Evolutionary conservation across 2,888 invertebrate genomes (phyloP), one percentile per base, ranked within the genome.

Genomic region (Eurytoma californica): DNA sequence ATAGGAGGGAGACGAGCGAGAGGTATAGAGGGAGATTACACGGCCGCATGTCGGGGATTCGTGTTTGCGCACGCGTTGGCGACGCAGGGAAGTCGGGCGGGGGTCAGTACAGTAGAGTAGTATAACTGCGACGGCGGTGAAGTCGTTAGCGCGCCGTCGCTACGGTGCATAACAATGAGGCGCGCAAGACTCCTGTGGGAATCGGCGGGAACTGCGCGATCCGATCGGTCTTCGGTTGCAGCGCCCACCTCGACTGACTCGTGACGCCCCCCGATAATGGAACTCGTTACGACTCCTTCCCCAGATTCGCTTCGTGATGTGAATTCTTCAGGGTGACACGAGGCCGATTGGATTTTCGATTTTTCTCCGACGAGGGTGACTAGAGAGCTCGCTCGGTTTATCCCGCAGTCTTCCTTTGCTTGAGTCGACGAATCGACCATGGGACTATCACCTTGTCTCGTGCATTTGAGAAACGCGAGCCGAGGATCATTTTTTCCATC

Each of bases 111-210:
- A 24, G 24, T 24, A 24, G 1, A 2, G 24, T 24, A n/a, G n/a
- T n/a, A n/a, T n/a, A n/a, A 24, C 24, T 2, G 24, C 20, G 57
- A 13, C 30, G 30, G 20, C 61, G 68, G 68, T 60, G 76, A 83
- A 83, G 83, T 85, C 84, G 84, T 85, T 85, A 84, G 84, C 82
- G 79, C 82, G 69, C 79, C 82, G 77, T 82, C 79, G 80, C 82
- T 85, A 87, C 88, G 88, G 89, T 90, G 90, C 90, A 90, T 90
- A 89, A 87, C 88, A 90, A 90, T 90, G 90, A 82, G 84, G 81
- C 82, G 85, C 84, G 7, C 5, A 88, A 88, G 88, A 84, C 90
- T 87, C 89, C 84, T 89, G 39, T 39, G 90, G 89, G 90, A 90
- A 89, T 86, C 84, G 80, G 83, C 39, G 85, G 88, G 88, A 89